Conservation (phyloP, 2,797 vertebrate species). For the Aplochiton taeniatus region DNA sequence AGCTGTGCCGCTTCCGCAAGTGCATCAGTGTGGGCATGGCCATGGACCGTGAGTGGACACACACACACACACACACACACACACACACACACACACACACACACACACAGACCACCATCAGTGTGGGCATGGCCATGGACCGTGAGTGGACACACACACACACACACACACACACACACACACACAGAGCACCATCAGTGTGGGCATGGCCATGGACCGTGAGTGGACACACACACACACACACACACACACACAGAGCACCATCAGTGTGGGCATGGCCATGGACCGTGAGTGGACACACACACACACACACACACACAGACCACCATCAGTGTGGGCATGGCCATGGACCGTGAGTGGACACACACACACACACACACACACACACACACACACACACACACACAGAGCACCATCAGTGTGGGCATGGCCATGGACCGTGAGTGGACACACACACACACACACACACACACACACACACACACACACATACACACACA, state of each 20-base stretch:
- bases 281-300: no score
- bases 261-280: no score
- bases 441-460: neutral
- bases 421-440: neutral
- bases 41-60: slow-evolving; percentile 90
- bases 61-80: neutral
- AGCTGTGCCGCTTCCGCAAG: slow-evolving; percentile 97
- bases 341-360: slow-evolving; percentile 99
- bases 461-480: slow-evolving; percentile 10
- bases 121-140: no score
- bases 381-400: neutral
- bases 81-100: no score
- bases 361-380: neutral
- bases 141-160: no score
- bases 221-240: no score
- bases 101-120: slow-evolving; percentile 3
- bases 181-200: no score
- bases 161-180: no score
- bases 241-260: no score
- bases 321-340: no score
- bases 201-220: no score
- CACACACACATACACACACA: neutral
- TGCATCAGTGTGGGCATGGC: slow-evolving; percentile 97
- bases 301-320: no score
- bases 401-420: neutral